Evolutionary conservation across 2,113 vertebrate genomes (phyloP), one percentile per base, ranked within the genome.

Genomic region (Sialia sialis): DNA sequence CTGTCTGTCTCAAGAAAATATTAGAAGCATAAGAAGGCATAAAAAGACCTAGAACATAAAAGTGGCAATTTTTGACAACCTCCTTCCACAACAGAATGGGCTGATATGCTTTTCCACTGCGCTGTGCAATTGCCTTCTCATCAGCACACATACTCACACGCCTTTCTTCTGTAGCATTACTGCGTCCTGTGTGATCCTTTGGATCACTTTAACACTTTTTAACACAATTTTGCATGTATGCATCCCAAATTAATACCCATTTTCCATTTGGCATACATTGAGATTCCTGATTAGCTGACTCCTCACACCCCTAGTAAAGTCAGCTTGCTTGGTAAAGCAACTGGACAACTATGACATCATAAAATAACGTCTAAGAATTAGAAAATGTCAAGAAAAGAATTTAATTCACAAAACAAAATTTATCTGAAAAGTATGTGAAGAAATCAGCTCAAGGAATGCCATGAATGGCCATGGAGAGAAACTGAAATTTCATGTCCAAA

Each of bases 31-130:
- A 69, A 69, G 78, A 90, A 89, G 87, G 38, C 46, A 83, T 66
- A 62, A 76, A 91, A 91, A 84, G 80, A 87, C 26, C 43, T 77
- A 94, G 79, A 82, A 94, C 82, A 93, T 70, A 70, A 90, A 96
- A 97, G 89, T 92, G 75, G 64, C 79, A 96, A 77, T 70, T 96
- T 90, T 6, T 88, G 89, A 87, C 69, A 94, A 68, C 9, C 27
- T 63, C n/a, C 9, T 79, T 93, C 38, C 69, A 52, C 49, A 84
- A 29, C 16, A 91, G 20, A 70, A 79, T 59, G 58, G 54, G 83
- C 34, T 93, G 91, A 95, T n/a, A 49, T 38, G 82, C 44, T 87
- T 93, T 94, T 69, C 76, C 22, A 88, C 39, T 78, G 36, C 51
- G 11, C 69, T 48, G 32, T 73, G 79, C 48, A 54, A 81, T 19